phyloP scores from a whole-genome alignment of 2,888 invertebrate genomes.

The Leptopilina syphax region DNA sequence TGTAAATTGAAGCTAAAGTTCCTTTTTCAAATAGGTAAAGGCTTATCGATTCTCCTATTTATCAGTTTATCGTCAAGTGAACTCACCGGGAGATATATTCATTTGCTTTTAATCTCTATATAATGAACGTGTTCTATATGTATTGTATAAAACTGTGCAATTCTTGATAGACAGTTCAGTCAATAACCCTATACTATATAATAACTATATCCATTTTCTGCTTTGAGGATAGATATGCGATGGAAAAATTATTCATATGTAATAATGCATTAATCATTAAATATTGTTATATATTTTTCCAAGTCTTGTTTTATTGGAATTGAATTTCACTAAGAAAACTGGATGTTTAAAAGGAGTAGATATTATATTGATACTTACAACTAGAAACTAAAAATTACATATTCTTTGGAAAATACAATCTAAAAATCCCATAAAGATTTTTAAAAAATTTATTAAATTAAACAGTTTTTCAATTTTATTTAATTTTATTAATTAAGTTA shows the following conservation, averaged over 20 bases:
- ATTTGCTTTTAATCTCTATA: slow-evolving; percentile 20
- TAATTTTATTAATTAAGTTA: too few species aligned
- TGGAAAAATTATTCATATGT: slow-evolving; percentile 51
- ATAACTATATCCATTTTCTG: slow-evolving; percentile 62
- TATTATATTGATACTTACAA: too few species aligned
- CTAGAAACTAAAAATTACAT: too few species aligned
- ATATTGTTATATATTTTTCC: too few species aligned
- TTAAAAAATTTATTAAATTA: too few species aligned
- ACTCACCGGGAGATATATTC: neutral
- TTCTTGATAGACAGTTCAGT: slow-evolving; percentile 48
- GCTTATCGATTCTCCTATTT: neutral
- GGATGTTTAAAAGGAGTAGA: too few species aligned
- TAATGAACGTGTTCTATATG: neutral
- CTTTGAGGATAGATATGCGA: slow-evolving; percentile 58
- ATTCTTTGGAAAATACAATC: too few species aligned
- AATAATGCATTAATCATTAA: too few species aligned
- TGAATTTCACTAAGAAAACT: too few species aligned
- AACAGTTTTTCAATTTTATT: too few species aligned
- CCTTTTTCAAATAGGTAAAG: neutral
- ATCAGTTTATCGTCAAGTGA: neutral
- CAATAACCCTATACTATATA: slow-evolving; percentile 61
- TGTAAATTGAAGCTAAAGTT: neutral
- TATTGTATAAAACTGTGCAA: slow-evolving; percentile 12
- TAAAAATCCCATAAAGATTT: too few species aligned
- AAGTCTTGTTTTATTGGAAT: too few species aligned